phyloP scores from a whole-genome alignment of 2,888 invertebrate genomes.

The Coenonympha arcania region DNA sequence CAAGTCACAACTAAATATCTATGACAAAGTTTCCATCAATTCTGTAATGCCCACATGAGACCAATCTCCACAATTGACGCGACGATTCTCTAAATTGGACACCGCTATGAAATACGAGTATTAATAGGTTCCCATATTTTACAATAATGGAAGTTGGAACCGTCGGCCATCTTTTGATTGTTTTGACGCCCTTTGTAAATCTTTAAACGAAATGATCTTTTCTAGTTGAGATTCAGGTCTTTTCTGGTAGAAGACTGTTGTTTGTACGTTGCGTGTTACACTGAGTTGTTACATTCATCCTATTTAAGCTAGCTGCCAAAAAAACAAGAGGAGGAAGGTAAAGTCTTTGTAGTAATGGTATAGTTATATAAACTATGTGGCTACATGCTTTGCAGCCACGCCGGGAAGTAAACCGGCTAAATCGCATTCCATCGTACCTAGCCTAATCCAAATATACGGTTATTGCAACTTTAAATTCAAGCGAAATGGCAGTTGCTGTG shows the following conservation, averaged over 20 bases:
- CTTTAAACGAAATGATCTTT: no score
- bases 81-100: slow-evolving; percentile 49
- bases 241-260: no score
- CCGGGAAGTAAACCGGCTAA: background rate
- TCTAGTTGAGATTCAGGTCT: no score
- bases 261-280: no score
- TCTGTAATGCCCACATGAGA: slow-evolving; percentile 9
- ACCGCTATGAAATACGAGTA: slow-evolving; percentile 14
- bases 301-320: no score
- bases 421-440: slow-evolving; percentile 4
- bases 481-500: background rate
- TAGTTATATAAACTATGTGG: background rate
- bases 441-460: slow-evolving; percentile 6
- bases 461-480: slow-evolving; percentile 3
- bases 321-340: no score
- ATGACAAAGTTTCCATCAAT: background rate
- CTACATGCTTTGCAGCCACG: background rate
- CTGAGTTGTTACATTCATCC: no score
- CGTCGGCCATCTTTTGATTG: background rate
- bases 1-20: background rate
- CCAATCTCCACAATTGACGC: slow-evolving; percentile 23
- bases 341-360: no score
- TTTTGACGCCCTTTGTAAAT: background rate
- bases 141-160: background rate
- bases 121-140: background rate